Conservation (phyloP, 2,888 invertebrate species). For the Lithophane leautieri region DNA sequence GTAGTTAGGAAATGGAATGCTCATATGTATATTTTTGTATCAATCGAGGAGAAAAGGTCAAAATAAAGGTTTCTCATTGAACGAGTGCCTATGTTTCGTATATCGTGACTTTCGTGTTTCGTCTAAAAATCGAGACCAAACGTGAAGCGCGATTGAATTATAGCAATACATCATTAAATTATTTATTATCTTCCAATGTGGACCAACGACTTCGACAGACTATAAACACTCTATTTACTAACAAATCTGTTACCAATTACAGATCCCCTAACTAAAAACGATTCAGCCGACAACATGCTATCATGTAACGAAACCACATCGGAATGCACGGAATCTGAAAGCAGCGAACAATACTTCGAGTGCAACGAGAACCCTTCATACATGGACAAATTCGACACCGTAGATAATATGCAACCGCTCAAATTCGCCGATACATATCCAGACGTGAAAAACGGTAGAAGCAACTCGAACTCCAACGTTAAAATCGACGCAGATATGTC, state of each 20-base stretch:
- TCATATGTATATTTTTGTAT: neutral
- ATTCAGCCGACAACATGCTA: conserved; percentile 88
- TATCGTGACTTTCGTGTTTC: neutral
- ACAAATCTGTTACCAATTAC: conserved; percentile 62
- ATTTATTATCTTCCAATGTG: neutral
- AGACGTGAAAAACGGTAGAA: conserved; percentile 76
- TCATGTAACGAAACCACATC: conserved; percentile 89
- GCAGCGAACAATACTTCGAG: conserved; percentile 88
- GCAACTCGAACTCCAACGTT: conserved; percentile 72
- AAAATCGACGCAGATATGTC: conserved; percentile 84
- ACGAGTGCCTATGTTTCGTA: neutral
- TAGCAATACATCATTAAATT: neutral
- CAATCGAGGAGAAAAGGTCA: neutral
- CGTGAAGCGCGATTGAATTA: neutral
- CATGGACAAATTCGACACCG: conserved; percentile 80
- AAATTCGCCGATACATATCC: conserved; percentile 79
- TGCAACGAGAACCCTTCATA: conserved; percentile 84
- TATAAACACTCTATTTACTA: conserved; percentile 9
- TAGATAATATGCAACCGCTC: conserved; percentile 78
- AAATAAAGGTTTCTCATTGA: neutral
- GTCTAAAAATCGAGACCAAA: neutral
- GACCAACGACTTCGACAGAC: neutral
- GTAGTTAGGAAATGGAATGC: conserved; percentile 25
- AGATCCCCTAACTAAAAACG: conserved; percentile 87
- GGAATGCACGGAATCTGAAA: conserved; percentile 89